Evolutionary conservation across 2,797 vertebrate species (phyloP).

Genomic region (Liasis olivaceus): DNA sequence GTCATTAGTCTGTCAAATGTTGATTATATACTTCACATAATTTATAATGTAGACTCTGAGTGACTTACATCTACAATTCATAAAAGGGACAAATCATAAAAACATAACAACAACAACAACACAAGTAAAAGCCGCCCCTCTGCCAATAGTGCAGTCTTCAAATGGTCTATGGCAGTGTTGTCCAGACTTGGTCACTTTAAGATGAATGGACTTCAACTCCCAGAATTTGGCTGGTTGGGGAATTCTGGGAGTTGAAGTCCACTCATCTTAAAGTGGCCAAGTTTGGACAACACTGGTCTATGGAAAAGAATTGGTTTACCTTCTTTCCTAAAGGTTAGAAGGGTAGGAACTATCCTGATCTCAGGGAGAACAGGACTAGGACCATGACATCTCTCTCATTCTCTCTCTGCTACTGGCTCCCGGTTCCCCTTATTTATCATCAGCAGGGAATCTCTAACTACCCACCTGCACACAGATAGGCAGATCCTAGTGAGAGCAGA

Average conservation of each 20-base stretch:
- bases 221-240: no score
- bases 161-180: not conserved
- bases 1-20: slow-evolving; percentile 23
- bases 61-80: not conserved
- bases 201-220: no score
- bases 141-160: not conserved
- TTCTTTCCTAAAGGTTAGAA: not conserved
- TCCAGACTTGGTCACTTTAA: no score
- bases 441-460: no score
- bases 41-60: not conserved
- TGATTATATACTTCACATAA: not conserved
- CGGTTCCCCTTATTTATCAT: no score
- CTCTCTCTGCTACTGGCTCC: no score
- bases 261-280: no score
- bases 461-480: not conserved
- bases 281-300: not conserved
- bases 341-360: not conserved
- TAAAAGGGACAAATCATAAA: not conserved
- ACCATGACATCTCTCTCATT: not conserved
- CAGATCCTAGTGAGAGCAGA: not conserved
- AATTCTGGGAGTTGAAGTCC: no score
- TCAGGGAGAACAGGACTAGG: not conserved
- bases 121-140: not conserved
- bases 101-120: not conserved
- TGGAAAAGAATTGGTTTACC: not conserved